Evolutionary conservation across 1,140 invertebrate genomes (phyloP).

Genomic region (Lutraria rhynchaena): DNA sequence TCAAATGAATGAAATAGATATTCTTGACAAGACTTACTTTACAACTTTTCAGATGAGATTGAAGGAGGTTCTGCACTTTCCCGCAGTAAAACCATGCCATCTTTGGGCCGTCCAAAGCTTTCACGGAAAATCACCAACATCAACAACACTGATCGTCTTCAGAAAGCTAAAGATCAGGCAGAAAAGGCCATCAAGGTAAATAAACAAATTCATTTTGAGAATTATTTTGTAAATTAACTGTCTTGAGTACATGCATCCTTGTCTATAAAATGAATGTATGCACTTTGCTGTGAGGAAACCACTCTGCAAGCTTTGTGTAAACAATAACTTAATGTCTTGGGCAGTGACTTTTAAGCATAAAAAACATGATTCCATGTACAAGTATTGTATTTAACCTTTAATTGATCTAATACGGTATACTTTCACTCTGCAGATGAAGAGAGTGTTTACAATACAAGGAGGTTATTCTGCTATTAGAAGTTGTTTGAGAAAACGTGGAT

Average conservation of each 20-base stretch:
- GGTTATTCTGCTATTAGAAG: constrained; percentile 83
- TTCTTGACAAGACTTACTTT: background rate
- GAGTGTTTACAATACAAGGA: constrained; percentile 84
- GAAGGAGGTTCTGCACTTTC: constrained; percentile 61
- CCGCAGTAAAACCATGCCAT: constrained; percentile 79
- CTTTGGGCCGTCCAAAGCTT: constrained; percentile 69
- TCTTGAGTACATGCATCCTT: too few relatives aligned
- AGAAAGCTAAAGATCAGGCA: constrained; percentile 78
- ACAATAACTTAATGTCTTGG: too few relatives aligned
- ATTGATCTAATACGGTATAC: too few relatives aligned
- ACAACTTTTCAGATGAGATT: constrained; percentile 66
- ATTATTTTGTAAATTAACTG: too few relatives aligned
- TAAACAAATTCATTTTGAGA: too few relatives aligned
- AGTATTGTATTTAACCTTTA: too few relatives aligned
- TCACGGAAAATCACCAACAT: constrained; percentile 63
- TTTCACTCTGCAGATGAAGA: constrained; percentile 79
- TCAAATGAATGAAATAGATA: background rate
- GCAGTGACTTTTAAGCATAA: too few relatives aligned
- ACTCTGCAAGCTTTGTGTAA: too few relatives aligned
- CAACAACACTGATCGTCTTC: constrained; percentile 72
- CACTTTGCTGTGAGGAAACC: too few relatives aligned
- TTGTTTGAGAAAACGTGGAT: constrained; percentile 82
- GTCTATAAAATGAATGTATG: too few relatives aligned
- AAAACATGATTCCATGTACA: too few relatives aligned
- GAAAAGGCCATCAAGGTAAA: constrained; percentile 82